These are phyloP conservation scores for Sussaba pulchella DNA, from an alignment of 2,888 invertebrate species.

Conservation along the genomic window DNA sequence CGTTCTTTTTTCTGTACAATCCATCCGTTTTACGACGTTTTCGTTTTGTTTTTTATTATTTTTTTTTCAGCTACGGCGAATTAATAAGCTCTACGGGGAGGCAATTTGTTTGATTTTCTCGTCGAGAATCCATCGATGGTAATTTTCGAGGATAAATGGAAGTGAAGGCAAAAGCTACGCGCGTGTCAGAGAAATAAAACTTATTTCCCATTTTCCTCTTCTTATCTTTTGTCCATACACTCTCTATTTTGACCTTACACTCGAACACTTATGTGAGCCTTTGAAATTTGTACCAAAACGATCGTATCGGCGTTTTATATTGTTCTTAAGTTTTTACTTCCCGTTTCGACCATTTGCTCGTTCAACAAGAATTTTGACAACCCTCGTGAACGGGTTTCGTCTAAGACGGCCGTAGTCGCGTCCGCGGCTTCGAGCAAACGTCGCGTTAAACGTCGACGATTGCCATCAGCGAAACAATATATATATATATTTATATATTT, in stretches of 20 bases:
- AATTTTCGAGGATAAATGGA: slow-evolving; percentile 30
- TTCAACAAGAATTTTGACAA: slow-evolving; percentile 21
- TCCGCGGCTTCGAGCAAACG: slow-evolving; percentile 1
- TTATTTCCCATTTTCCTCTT: slow-evolving; percentile 23
- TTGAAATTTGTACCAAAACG: slow-evolving; percentile 66
- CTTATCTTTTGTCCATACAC: slow-evolving; percentile 35
- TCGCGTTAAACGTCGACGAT: slow-evolving; percentile 50
- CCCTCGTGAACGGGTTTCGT: neutral
- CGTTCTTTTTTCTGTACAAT: slow-evolving; percentile 42
- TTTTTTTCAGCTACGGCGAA: slow-evolving; percentile 31
- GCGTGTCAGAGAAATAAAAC: slow-evolving; percentile 31
- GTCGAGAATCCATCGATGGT: slow-evolving; percentile 36
- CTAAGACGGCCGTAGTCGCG: neutral
- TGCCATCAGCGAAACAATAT: neutral
- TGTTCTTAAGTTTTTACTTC: slow-evolving; percentile 13
- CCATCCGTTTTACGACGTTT: slow-evolving; percentile 31
- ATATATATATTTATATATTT: slow-evolving; percentile 28
- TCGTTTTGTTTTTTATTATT: slow-evolving; percentile 33
- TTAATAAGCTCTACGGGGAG: slow-evolving; percentile 53
- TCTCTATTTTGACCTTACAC: slow-evolving; percentile 38
- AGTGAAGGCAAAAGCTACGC: slow-evolving; percentile 43
- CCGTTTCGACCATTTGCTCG: slow-evolving; percentile 20
- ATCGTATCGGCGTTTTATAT: slow-evolving; percentile 51
- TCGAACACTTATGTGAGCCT: slow-evolving; percentile 49
- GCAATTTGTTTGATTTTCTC: slow-evolving; percentile 56